These are phyloP conservation scores for Neolamprologus sp. DNA, from an alignment of 2,113 vertebrate genomes.

Conservation along the genomic window DNA sequence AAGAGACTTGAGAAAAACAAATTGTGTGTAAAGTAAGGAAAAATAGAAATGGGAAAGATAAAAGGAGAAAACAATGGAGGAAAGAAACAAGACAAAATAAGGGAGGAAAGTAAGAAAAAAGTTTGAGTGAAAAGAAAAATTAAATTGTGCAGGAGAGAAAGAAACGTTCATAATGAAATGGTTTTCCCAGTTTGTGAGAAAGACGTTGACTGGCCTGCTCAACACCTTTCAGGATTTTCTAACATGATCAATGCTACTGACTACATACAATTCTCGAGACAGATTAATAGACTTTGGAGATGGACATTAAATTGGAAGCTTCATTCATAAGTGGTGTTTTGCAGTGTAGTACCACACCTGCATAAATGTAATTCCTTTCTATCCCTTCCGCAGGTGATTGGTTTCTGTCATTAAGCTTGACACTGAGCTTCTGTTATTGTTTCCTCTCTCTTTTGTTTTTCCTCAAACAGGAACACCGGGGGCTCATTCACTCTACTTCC, in stretches of 20 bases:
- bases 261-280: neutral
- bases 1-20: neutral
- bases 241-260: neutral
- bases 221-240: neutral
- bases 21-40: fast-evolving
- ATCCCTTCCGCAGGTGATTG: neutral
- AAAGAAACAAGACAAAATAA: neutral
- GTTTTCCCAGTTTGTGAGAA: neutral
- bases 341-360: neutral
- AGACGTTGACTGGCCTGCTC: neutral
- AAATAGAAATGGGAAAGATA: neutral
- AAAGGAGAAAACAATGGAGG: neutral
- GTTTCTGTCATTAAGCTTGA: neutral
- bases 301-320: neutral
- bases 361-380: neutral
- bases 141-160: neutral
- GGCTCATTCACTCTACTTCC: constrained; percentile 21
- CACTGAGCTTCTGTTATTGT: neutral
- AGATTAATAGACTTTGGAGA: neutral
- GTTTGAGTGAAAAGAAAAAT: neutral
- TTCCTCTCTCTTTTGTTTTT: constrained; percentile 14
- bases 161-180: neutral
- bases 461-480: constrained; percentile 5
- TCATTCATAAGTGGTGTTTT: neutral
- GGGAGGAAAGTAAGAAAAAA: neutral